phyloP scores from a whole-genome alignment of 2,888 invertebrate genomes.

The Petrolisthes cinctipes region DNA sequence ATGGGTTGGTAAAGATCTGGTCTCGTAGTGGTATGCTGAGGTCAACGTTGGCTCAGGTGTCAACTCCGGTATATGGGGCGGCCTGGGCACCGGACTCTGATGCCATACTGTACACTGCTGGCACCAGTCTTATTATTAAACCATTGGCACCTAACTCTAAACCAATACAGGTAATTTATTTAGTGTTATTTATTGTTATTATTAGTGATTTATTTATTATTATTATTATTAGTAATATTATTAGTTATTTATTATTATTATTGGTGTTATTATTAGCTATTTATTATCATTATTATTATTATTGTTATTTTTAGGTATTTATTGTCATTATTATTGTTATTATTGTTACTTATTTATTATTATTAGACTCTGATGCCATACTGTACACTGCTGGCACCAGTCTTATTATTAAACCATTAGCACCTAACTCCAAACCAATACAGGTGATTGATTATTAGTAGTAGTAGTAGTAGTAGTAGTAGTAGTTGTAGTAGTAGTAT shows the following conservation, averaged over 20 bases:
- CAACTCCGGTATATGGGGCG: conserved; percentile 84
- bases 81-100: conserved; percentile 79
- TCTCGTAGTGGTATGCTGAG: conserved; percentile 93
- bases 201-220: neutral
- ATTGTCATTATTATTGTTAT: too few relatives aligned
- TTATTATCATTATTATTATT: neutral
- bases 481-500: too few relatives aligned
- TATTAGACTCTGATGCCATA: conserved; percentile 74
- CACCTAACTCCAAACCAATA: conserved; percentile 73
- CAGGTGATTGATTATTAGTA: too few relatives aligned
- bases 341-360: too few relatives aligned
- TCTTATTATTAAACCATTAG: conserved; percentile 75
- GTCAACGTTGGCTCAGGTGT: conserved; percentile 87
- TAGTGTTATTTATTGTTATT: neutral
- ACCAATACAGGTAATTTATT: conserved; percentile 70
- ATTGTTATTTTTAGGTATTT: neutral
- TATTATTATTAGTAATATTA: neutral
- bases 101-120: conserved; percentile 74
- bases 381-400: conserved; percentile 74
- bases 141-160: conserved; percentile 74
- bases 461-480: too few relatives aligned
- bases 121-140: conserved; percentile 75
- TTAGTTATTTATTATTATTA: neutral
- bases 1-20: conserved; percentile 97
- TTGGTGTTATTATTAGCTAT: neutral